These are phyloP conservation scores for Lithophane semibrunnea DNA, from an alignment of 2,888 invertebrate genomes.

Conservation along the genomic window DNA sequence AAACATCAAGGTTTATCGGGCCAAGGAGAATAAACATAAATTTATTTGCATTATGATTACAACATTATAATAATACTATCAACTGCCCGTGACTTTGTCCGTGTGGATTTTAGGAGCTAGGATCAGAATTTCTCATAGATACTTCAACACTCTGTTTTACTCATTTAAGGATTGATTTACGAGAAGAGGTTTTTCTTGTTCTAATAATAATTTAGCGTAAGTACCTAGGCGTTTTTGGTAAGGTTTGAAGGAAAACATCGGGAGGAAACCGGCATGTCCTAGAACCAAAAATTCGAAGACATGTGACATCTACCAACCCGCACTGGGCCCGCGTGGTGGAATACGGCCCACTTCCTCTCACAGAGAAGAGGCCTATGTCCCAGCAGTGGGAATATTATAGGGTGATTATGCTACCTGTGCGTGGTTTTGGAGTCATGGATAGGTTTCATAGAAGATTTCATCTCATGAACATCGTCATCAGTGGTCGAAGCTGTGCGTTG, in stretches of 20 bases:
- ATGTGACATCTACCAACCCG: no score
- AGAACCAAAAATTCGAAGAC: no score
- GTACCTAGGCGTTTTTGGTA: neutral
- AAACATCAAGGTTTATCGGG: conserved; percentile 54
- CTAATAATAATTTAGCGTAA: neutral
- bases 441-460: neutral
- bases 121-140: neutral
- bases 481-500: neutral
- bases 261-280: no score
- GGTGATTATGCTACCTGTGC: neutral
- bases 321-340: no score
- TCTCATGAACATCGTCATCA: no score
- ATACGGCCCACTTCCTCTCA: no score
- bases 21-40: conserved; percentile 60
- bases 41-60: conserved; percentile 54
- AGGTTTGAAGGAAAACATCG: no score
- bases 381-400: no score
- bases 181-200: neutral
- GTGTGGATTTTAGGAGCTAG: neutral
- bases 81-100: conserved; percentile 22
- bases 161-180: neutral
- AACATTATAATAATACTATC: conserved; percentile 40
- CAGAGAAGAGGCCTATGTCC: no score
- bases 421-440: neutral
- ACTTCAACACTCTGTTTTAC: neutral